These are phyloP conservation scores for Leptodirus hochenwartii DNA, from an alignment of 2,888 invertebrate species.

Conservation along the genomic window DNA sequence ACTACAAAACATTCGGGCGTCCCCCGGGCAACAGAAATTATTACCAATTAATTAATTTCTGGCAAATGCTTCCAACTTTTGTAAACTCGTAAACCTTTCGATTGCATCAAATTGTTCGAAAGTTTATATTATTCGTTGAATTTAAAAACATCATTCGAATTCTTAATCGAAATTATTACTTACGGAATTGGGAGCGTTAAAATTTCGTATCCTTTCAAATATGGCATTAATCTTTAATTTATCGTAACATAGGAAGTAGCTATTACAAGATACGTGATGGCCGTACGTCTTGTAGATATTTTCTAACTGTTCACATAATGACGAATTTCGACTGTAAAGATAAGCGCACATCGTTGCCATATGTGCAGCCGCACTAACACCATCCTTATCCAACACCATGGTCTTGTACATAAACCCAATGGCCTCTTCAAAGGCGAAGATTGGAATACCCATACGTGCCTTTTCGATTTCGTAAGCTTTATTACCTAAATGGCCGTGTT, in stretches of 20 bases:
- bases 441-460: slow-evolving; percentile 43
- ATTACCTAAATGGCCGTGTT: no score
- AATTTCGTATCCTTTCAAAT: slow-evolving; percentile 69
- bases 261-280: slow-evolving; percentile 70
- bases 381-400: slow-evolving; percentile 87
- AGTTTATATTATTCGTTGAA: no score
- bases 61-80: no score
- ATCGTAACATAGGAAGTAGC: slow-evolving; percentile 79
- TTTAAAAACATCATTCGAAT: no score
- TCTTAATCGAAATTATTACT: no score
- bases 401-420: slow-evolving; percentile 95
- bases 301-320: slow-evolving; percentile 43
- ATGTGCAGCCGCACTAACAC: slow-evolving; percentile 74
- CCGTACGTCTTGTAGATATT: slow-evolving; percentile 75
- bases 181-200: slow-evolving; percentile 39
- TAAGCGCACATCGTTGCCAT: slow-evolving; percentile 58
- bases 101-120: no score
- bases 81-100: no score
- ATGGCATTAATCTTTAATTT: slow-evolving; percentile 47
- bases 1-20: no score
- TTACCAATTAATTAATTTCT: no score
- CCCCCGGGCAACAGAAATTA: no score
- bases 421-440: slow-evolving; percentile 97
- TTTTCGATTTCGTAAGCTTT: slow-evolving; percentile 47
- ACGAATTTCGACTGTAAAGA: slow-evolving; percentile 39